These are phyloP conservation scores for Ariopsis seemanni DNA, from an alignment of 2,113 vertebrate species.

Conservation along the genomic window DNA sequence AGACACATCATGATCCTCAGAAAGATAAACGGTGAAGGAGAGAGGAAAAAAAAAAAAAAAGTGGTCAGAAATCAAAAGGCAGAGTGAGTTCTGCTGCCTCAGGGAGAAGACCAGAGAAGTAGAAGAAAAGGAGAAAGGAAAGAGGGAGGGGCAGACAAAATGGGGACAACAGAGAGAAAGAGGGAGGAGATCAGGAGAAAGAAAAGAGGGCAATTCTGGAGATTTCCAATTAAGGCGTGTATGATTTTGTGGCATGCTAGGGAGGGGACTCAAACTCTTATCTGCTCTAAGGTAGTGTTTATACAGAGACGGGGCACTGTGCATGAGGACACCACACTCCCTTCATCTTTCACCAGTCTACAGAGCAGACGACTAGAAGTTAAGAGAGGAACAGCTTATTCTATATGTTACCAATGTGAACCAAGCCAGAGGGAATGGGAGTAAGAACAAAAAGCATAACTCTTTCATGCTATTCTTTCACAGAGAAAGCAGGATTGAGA, in stretches of 20 bases:
- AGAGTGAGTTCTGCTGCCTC: neutral
- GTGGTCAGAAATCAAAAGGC: neutral
- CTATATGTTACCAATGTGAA: constrained; percentile 20
- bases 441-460: neutral
- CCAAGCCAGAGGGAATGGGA: neutral
- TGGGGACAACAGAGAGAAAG: neutral
- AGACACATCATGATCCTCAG: neutral
- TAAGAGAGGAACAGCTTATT: neutral
- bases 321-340: neutral
- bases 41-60: neutral
- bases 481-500: neutral
- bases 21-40: neutral
- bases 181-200: neutral
- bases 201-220: constrained; percentile 34
- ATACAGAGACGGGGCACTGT: constrained; percentile 32
- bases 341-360: neutral
- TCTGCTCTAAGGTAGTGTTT: constrained; percentile 36
- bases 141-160: neutral
- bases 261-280: constrained; percentile 39
- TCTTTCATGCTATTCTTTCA: constrained; percentile 16
- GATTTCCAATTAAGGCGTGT: constrained; percentile 55
- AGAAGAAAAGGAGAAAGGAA: constrained; percentile 1
- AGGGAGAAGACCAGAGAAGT: neutral
- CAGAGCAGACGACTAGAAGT: neutral
- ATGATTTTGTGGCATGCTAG: constrained; percentile 30